Base-by-base conservation (phyloP, 37 sponge, comb jelly and placozoan genomes). In the Chondrosia reniformis region DNA sequence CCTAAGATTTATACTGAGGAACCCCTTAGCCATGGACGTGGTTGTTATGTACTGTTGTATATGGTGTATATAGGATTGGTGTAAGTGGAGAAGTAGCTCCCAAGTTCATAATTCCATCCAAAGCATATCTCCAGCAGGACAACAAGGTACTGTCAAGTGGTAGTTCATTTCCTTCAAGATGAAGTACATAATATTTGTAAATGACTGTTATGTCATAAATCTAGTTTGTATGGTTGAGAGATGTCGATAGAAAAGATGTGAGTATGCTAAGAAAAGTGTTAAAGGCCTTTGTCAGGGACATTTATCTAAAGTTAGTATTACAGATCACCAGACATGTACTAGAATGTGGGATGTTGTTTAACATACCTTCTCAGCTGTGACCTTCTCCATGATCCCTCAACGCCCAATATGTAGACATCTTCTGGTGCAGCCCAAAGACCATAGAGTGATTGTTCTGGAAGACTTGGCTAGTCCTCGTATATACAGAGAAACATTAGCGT, bases 401-500 rank as follows among this genome's bases (percentile, higher is more conserved):
- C n/a, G n/a, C n/a, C 3, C 19, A 15, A 5, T 64, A 3, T 83
- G 31, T 56, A 95, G 95, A 54, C 80, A 84, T 67, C 81, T 95
- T 58, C 82, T 88, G 75, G 74, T 91, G 74, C 88, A 88, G 41
- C 83, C 95, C 0, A 81, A 78, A 42, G 95, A 95, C 44, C 74
- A 85, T 27, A 77, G 95, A 38, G 89, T 95, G 56, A 83, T 95
- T 33, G 75, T 95, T 19, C 66, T 91, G 22, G 95, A 95, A 55
- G 85, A 93, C 12, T 63, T 95, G 33, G 56, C 88, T 31, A 84
- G 79, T 38, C 93, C 95, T 9, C n/a, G 61, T 24, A 30, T 56
- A 42, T 85, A 91, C 80, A 88, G 93, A 76, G 85, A 95, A 62
- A 84, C 95, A 21, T 74, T 95, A 30, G 95, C 95, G 21, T 61